A percentile compares a stretch with the other conserved stretches of the same genome.
phyloP scores from a whole-genome alignment of 2,113 vertebrate species.

The Rhynchomys soricoides region DNA sequence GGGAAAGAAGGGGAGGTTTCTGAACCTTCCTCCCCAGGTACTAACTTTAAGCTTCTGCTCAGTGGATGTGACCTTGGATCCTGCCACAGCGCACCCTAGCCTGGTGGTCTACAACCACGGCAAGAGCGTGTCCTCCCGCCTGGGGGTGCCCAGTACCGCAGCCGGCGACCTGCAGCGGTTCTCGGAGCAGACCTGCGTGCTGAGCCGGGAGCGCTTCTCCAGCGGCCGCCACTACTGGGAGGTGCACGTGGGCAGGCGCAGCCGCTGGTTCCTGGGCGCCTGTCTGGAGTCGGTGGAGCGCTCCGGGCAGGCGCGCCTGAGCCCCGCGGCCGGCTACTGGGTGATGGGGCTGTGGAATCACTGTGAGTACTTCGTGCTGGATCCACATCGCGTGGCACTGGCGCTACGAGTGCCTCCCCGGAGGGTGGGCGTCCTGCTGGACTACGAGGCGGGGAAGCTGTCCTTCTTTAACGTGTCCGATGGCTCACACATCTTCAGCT shows the following conservation, averaged over 20 bases:
- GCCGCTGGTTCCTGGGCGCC: conserved; percentile 75
- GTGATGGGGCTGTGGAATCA: conserved; percentile 79
- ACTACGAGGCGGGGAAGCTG: conserved; percentile 89
- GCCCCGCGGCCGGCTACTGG: conserved; percentile 78
- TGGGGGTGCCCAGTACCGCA: rapidly evolving
- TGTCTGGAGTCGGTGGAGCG: conserved; percentile 67
- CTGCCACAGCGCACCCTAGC: conserved; percentile 47
- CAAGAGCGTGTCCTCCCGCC: conserved; percentile 42
- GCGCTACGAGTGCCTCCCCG: conserved; percentile 81
- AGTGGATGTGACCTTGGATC: conserved; percentile 73
- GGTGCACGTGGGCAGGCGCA: conserved; percentile 69
- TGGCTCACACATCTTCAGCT: conserved; percentile 90
- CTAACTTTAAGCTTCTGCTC: not conserved
- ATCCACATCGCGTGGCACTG: conserved; percentile 80
- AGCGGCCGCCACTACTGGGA: conserved; percentile 74
- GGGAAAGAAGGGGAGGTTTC: no score
- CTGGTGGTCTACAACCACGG: conserved; percentile 62
- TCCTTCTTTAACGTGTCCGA: conserved; percentile 91
- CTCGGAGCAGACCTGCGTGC: conserved; percentile 51
- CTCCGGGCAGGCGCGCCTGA: not conserved
- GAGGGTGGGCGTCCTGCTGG: conserved; percentile 88
- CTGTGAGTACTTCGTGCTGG: conserved; percentile 87
- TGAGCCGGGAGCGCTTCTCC: conserved; percentile 63
- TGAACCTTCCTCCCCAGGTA: rapidly evolving
- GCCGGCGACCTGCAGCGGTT: rapidly evolving